Percentiles rank a stretch among this genome's conserved stretches.
phyloP scores from a whole-genome alignment of 1,140 invertebrate species.

The Pseudomyrmex sp. region DNA sequence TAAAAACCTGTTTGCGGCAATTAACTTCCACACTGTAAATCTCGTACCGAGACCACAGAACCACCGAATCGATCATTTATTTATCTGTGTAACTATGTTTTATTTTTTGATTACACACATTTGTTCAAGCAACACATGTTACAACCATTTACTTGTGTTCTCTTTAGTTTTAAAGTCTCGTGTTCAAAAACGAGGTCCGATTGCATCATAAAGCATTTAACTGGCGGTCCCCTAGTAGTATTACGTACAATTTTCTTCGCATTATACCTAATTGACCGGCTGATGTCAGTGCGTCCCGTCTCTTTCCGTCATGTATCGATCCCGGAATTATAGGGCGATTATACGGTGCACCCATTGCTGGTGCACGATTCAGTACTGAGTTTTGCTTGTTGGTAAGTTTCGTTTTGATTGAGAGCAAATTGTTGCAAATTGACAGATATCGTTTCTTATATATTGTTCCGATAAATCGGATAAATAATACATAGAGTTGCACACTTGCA shows the following conservation, averaged over 20 bases:
- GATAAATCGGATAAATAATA: conserved; percentile 33
- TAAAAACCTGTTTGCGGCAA: no score
- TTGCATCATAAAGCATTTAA: conserved; percentile 65
- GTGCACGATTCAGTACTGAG: conserved; percentile 58
- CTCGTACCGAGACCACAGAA: not conserved
- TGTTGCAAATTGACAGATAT: conserved; percentile 8
- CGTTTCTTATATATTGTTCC: not conserved
- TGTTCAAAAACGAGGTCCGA: conserved; percentile 26
- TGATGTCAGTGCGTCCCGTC: conserved; percentile 66
- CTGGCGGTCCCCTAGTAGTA: not conserved
- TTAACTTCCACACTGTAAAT: no score
- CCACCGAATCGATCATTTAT: not conserved
- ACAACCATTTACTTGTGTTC: not conserved
- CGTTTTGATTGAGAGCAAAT: conserved; percentile 16
- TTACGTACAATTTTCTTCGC: conserved; percentile 74
- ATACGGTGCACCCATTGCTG: conserved; percentile 54
- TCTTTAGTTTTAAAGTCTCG: conserved; percentile 25
- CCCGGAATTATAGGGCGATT: conserved; percentile 67
- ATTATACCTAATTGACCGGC: conserved; percentile 72
- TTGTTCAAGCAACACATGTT: no score
- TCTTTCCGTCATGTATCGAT: conserved; percentile 66
- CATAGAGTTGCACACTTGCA: not conserved
- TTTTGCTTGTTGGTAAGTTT: conserved; percentile 25
- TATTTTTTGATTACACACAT: no score
- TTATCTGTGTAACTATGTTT: not conserved